Evolutionary conservation across 2,797 vertebrate genomes (phyloP).

Genomic region (Miichthys miiuy): DNA sequence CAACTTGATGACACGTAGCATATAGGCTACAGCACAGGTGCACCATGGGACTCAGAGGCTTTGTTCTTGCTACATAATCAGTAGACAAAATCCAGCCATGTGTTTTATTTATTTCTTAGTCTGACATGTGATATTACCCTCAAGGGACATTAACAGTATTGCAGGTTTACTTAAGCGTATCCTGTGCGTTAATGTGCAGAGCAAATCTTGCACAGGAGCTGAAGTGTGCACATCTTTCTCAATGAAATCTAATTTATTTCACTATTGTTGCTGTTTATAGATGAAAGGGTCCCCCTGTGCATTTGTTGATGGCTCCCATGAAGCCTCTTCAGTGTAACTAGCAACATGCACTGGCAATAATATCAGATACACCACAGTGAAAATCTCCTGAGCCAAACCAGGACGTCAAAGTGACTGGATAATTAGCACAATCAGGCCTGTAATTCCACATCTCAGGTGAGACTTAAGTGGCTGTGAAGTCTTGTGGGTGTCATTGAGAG

Average conservation of each 20-base stretch:
- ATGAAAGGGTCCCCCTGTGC: conserved; percentile 39
- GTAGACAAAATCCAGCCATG: background rate
- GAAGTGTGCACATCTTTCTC: conserved; percentile 30
- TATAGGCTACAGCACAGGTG: background rate
- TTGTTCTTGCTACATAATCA: conserved; percentile 3
- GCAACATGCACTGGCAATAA: conserved; percentile 42
- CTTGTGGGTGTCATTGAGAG: conserved; percentile 44
- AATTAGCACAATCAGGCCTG: conserved; percentile 70
- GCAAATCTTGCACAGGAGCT: conserved; percentile 3
- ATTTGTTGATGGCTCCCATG: conserved; percentile 49
- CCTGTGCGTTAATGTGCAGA: conserved; percentile 7
- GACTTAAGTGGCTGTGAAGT: conserved; percentile 58
- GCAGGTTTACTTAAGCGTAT: background rate
- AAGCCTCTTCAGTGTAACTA: conserved; percentile 54
- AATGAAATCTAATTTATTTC: conserved; percentile 38
- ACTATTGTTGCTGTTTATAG: conserved; percentile 46
- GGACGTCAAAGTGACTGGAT: conserved; percentile 52
- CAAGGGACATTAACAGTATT: background rate
- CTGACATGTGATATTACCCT: conserved; percentile 12
- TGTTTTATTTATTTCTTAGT: conserved; percentile 14
- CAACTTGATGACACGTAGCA: background rate
- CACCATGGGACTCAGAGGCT: conserved; percentile 1
- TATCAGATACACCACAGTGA: conserved; percentile 25
- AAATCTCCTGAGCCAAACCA: conserved; percentile 52
- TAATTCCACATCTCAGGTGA: conserved; percentile 65